Evolutionary conservation across 2,888 invertebrate genomes (phyloP), one percentile per base, ranked within the genome.

Genomic region (Andrena hattorfiana): DNA sequence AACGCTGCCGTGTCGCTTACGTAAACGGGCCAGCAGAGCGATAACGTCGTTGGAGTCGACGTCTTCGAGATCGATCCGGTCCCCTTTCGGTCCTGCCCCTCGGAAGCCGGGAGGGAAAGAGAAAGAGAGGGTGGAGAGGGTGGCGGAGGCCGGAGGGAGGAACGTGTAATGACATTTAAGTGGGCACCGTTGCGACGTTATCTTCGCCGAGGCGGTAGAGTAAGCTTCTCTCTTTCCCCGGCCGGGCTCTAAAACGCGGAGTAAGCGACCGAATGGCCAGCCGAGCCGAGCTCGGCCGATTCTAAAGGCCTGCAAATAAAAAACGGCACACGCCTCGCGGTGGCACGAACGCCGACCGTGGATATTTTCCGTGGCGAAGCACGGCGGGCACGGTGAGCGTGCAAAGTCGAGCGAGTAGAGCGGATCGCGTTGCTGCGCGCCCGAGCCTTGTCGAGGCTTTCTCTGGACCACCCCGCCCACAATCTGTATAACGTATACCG

Each of bases 391-490:
- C 51, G 51, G 66, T 51, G 77, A 67, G 32, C 70, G 66, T 77
- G 77, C 81, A 59, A 42, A 81, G 16, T 32, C 68, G 69, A 70
- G 79, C 78, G 80, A 72, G 79, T 77, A 87, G 88, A 89, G 87
- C 87, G 78, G 77, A 81, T 66, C 69, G 70, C n/a, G 51, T 10
- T 48, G 66, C 66, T 8, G 69, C 49, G 70, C 54, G 85, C 72
- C 83, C 86, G 73, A 87, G 78, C 75, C 84, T 81, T 64, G 84
- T 64, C 86, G 89, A 91, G 91, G 93, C 93, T 94, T 93, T 93
- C 93, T 93, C 93, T 92, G 93, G 92, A 92, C 91, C 93, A 93
- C 92, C 92, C 92, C 93, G 93, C 93, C 93, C 93, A 92, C 93
- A 90, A 92, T 90, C 85, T 82, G 85, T 85, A 59, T 56, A 82